A percentile compares a stretch with the other conserved stretches of the same genome.
Evolutionary conservation across 2,797 vertebrate species (phyloP).

Genomic region (Decapterus maruadsi): DNA sequence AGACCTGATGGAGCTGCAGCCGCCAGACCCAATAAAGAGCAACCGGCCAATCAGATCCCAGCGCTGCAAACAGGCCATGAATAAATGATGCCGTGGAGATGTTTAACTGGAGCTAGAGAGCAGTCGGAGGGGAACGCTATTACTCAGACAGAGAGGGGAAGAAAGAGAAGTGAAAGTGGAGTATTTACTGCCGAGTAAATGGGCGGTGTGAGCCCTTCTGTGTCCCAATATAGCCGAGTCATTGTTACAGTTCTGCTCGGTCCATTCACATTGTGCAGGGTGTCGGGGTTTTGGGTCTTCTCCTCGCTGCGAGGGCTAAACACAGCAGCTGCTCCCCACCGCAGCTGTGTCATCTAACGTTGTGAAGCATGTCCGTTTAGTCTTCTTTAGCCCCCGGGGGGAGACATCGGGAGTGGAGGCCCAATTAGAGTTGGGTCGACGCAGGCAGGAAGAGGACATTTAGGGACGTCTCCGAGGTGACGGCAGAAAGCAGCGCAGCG

Average conservation of each 20-base stretch:
- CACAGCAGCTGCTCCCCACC: constrained; percentile 4
- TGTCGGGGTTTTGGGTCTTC: not conserved
- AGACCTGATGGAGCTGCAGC: constrained; percentile 22
- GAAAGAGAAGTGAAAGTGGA: not conserved
- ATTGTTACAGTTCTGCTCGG: not conserved
- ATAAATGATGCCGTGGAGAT: constrained; percentile 52
- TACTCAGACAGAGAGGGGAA: constrained; percentile 17
- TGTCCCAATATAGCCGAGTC: not conserved
- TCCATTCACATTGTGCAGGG: not conserved
- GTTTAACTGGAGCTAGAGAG: constrained; percentile 14
- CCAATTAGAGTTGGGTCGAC: constrained; percentile 31
- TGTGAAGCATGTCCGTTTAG: not conserved
- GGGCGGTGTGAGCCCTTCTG: not conserved
- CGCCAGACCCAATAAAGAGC: not conserved
- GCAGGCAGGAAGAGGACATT: constrained; percentile 49
- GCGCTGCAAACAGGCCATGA: constrained; percentile 31
- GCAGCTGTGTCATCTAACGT: constrained; percentile 7
- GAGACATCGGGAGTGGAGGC: constrained; percentile 4
- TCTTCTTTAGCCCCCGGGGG: constrained; percentile 17
- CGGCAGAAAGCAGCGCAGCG: not conserved
- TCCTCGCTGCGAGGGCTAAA: not conserved
- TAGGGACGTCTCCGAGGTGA: constrained; percentile 14
- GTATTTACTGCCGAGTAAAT: constrained; percentile 15
- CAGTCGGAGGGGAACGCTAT: not conserved
- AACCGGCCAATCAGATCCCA: constrained; percentile 20